Evolutionary conservation across 2,113 vertebrate genomes (phyloP), one percentile per base, ranked within the genome.

Genomic region (Craseonycteris thonglongyai): DNA sequence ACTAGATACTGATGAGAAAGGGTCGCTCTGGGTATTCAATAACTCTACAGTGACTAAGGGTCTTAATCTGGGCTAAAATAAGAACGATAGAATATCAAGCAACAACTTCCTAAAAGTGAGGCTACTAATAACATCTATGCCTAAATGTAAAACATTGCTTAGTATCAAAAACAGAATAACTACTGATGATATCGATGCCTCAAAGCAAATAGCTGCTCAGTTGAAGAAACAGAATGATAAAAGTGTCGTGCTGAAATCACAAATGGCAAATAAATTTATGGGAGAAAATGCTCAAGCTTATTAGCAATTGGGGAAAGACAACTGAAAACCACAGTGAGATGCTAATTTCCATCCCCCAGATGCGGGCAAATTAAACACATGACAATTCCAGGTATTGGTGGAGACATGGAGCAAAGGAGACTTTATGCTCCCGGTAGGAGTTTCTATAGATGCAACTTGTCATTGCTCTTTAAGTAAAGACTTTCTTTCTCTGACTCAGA

Each of bases 311-410:
- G 81, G 66, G 69, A 84, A 96, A 95, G 69, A 79, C 69, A 96
- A 94, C 97, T 95, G 89, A 56, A 94, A 86, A 63, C 33, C 65
- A 89, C 75, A 88, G 59, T 85, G 80, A 96, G 71, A 95, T 76
- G 54, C 72, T 95, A 95, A 92, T 90, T 84, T 35, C 89, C 22
- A 87, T 69, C 33, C 47, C 65, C 21, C 74, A 94, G 35, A 94
- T 80, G 35, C 66, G 72, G 33, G 63, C 68, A 96, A 95, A 82
- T 93, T 86, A 91, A 75, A 86, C 51, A 86, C 65, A 88, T 74
- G 91, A 83, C 79, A 94, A 79, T 89, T 93, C 35, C 38, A 78
- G 95, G 76, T 84, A 26, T 33, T 30, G 16, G 11, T 65, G 8
- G 65, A 92, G 42, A 91, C 21, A 28, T 19, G 24, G 51, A 72